A percentile compares a stretch with the other conserved stretches of the same genome.
Evolutionary conservation across 2,113 vertebrate species (phyloP).

Genomic region (rat (Rattus norvegicus)): DNA sequence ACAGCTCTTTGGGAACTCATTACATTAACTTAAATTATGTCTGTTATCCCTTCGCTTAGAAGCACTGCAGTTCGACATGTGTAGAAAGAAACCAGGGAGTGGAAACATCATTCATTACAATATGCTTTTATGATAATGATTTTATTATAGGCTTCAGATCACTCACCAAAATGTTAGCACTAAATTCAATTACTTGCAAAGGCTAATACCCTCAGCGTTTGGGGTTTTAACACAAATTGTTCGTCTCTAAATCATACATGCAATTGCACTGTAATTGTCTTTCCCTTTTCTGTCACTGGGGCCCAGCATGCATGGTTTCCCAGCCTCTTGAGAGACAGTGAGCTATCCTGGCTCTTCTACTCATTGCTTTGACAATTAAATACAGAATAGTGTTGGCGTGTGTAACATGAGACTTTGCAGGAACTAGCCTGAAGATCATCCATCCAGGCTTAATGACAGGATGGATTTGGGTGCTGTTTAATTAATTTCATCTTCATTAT

Average conservation of each 20-base stretch:
- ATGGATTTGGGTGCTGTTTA: neutral
- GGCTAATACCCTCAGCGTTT: neutral
- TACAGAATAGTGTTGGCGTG: neutral
- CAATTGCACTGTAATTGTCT: neutral
- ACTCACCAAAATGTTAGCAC: neutral
- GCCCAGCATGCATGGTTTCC: neutral
- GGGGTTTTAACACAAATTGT: neutral
- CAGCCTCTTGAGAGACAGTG: neutral
- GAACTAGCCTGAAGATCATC: neutral
- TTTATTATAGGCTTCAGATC: neutral
- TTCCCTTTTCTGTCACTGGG: neutral
- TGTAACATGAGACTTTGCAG: neutral
- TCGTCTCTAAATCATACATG: neutral
- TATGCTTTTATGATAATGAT: neutral
- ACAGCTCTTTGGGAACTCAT: neutral
- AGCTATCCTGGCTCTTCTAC: neutral
- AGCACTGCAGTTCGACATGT: neutral
- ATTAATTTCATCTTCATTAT: neutral
- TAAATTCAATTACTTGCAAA: neutral
- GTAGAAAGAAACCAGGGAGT: neutral
- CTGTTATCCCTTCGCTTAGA: slow-evolving; percentile 16
- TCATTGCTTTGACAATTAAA: neutral
- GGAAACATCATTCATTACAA: neutral
- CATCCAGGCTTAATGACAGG: neutral
- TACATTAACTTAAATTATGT: neutral